Base-by-base conservation (phyloP, 2,888 invertebrate species). In the Cremastinae sp. region DNA sequence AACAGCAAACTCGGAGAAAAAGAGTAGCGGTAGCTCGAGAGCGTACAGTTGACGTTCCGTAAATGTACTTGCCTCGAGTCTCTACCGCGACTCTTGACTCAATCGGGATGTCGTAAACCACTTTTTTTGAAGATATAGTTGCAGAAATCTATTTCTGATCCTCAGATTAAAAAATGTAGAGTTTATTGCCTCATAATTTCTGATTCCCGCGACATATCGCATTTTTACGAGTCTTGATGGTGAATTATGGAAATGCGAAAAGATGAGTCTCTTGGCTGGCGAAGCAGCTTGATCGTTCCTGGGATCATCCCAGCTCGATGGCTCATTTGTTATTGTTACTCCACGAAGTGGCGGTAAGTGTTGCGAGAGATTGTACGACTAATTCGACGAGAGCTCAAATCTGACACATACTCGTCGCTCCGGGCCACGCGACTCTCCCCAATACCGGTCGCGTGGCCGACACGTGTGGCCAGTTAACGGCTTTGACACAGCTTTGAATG, bases 381-480 rank as follows among this genome's bases (percentile, higher is more conserved):
- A 76, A 76, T 76, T 69, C 69, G 66, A 20, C 35, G 78, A 75
- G 77, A 75, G 62, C 74, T 59, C 70, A 70, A 80, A 80, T 79
- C 81, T 75, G 79, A 79, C 79, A 74, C 81, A 79, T 73, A 78
- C 68, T 66, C 53, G 64, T 45, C 74, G 78, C 45, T 75, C 66
- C 70, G 81, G 73, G 77, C 61, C 83, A 79, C 82, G 81, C 76
- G 81, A 74, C 77, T 69, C 43, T 70, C 78, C 66, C 66, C 56
- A 35, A n/a, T n/a, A 43, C 35, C 37, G 62, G 80, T 75, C 85
- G 84, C 85, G 85, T 83, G 85, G 58, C 82, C 20, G 82, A 78
- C 85, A 85, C 85, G 85, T 79, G 85, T 64, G 70, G 68, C 75
- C 84, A 81, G 84, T 85, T 85, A 84, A 74, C 83, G 72, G 79